Base-by-base conservation (phyloP, 2,113 vertebrate species). In the Shinisaurus crocodilurus region DNA sequence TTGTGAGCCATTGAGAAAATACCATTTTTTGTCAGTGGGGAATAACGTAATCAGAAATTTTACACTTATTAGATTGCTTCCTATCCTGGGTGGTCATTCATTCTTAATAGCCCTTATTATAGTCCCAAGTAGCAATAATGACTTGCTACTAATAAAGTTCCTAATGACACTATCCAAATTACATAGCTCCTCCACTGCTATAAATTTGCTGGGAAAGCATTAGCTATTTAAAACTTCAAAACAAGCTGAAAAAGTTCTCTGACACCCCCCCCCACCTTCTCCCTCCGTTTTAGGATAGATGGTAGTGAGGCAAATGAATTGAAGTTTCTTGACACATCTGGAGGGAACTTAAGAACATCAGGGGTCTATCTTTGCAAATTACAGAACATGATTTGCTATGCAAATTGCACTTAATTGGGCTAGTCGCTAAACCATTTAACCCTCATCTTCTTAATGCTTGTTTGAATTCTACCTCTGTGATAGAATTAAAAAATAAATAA, bases 141-240 rank as follows among this genome's bases (percentile, higher is more conserved):
- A 93, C 76, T 97, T 92, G 84, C 85, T 87, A 85, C 63, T 94
- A 96, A 96, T 93, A 96, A 89, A 94, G n/a, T 93, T 93, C 81
- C 82, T 94, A 96, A 95, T 92, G 89, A 93, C 89, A 94, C 77
- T 88, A 92, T 92, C 92, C 87, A 96, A 94, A 96, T 96, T 94
- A 94, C 80, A 84, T 92, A 93, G 69, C 40, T 95, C 76, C 48
- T 18, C 50, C 82, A 89, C 32, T 70, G 89, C 74, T 91, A 87
- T 90, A 94, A 90, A 92, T 94, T 93, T 94, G 48, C 86, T 95
- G n/a, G 60, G 18, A 94, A 95, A 76, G 23, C 84, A 91, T 95
- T 92, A 92, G 89, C 89, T 80, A 88, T 93, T 91, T 95, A 92
- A 95, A 94, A 86, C 43, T 91, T 67, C 74, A 91, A 88, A 95